These are phyloP conservation scores for Novumbra hubbsi DNA, from an alignment of 2,797 vertebrate species.

Conservation along the genomic window DNA sequence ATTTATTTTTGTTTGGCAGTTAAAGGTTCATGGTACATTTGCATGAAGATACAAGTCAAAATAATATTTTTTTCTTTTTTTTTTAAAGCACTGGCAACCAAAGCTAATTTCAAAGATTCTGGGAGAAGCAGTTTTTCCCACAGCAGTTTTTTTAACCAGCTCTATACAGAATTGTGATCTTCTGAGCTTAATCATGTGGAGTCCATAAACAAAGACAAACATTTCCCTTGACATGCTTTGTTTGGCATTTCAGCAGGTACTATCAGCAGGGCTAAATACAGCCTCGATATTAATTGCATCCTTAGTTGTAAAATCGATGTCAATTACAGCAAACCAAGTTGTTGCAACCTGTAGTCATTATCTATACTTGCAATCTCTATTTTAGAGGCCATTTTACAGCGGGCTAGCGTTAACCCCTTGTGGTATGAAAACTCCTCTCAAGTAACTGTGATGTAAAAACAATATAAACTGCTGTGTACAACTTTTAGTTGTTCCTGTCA, in stretches of 20 bases:
- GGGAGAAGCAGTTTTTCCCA: conserved; percentile 61
- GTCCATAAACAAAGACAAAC: conserved; percentile 63
- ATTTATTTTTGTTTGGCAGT: background rate
- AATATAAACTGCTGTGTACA: conserved; percentile 9
- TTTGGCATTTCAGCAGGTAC: conserved; percentile 54
- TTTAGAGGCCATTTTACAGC: conserved; percentile 57
- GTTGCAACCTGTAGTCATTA: conserved; percentile 51
- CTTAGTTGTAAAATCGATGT: conserved; percentile 72
- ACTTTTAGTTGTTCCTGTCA: conserved; percentile 31
- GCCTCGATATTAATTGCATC: conserved; percentile 67
- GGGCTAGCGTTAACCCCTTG: conserved; percentile 48
- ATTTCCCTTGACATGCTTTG: conserved; percentile 33
- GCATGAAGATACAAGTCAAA: conserved; percentile 36
- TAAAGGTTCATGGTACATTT: conserved; percentile 21
- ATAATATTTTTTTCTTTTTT: conserved; percentile 9
- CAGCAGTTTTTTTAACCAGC: conserved; percentile 55
- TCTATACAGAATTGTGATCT: conserved; percentile 57
- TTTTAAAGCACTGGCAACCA: conserved; percentile 37
- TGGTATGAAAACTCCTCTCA: conserved; percentile 63
- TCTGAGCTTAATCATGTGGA: conserved; percentile 42
- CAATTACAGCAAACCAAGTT: conserved; percentile 52
- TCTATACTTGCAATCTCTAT: conserved; percentile 54
- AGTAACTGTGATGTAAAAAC: conserved; percentile 62
- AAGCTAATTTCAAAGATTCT: conserved; percentile 44
- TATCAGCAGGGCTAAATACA: conserved; percentile 52